Evolutionary conservation across 2,888 invertebrate species (phyloP).

Genomic region (Arenicola marina): DNA sequence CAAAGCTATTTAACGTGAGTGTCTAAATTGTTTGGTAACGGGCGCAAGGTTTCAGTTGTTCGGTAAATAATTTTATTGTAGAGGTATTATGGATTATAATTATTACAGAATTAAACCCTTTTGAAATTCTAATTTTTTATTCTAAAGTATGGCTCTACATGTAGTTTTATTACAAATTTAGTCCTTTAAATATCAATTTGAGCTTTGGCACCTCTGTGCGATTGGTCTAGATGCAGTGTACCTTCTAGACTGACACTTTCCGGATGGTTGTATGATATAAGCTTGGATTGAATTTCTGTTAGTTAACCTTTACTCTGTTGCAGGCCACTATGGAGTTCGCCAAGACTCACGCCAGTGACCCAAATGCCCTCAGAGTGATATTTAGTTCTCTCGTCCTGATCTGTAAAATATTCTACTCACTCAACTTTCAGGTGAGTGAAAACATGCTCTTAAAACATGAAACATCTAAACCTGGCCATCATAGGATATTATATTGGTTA

Average conservation of each 20-base stretch:
- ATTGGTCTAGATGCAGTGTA: too few relatives aligned
- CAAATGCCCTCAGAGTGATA: conserved; percentile 78
- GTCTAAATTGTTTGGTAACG: neutral
- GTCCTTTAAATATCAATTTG: too few relatives aligned
- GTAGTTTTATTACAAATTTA: conserved; percentile 47
- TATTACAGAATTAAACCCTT: neutral
- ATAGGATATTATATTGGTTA: too few relatives aligned
- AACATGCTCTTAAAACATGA: too few relatives aligned
- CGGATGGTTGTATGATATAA: too few relatives aligned
- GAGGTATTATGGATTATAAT: neutral
- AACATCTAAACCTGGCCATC: too few relatives aligned
- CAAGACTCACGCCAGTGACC: conserved; percentile 77
- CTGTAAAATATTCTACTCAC: conserved; percentile 93
- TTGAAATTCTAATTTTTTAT: neutral
- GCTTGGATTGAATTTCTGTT: too few relatives aligned
- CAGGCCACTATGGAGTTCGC: conserved; percentile 84
- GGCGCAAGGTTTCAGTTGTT: too few relatives aligned
- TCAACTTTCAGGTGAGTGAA: conserved; percentile 81
- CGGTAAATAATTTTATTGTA: too few relatives aligned
- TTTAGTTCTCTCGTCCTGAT: conserved; percentile 87
- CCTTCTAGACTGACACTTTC: too few relatives aligned
- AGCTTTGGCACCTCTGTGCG: too few relatives aligned
- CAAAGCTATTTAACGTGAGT: conserved; percentile 82
- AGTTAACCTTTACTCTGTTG: conserved; percentile 5
- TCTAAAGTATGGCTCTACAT: conserved; percentile 8